phyloP scores from a whole-genome alignment of 2,797 vertebrate species.

The Chaenodraco wilsoni region DNA sequence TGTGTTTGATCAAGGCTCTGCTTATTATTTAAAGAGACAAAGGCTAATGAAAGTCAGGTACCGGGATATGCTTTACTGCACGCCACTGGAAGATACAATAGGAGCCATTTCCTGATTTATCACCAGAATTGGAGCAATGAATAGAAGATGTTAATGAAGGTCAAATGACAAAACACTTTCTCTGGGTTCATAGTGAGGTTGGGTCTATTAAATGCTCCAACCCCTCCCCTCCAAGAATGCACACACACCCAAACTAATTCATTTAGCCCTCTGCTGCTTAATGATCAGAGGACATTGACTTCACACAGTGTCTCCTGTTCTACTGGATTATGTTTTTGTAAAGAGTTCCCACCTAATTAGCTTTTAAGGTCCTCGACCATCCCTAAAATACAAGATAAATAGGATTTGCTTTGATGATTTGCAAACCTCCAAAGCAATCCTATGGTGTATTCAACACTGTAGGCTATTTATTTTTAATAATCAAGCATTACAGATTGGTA shows the following conservation, averaged over 20 bases:
- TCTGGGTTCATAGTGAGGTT: conserved; percentile 63
- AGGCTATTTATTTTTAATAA: conserved; percentile 67
- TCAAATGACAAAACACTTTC: conserved; percentile 69
- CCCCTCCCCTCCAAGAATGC: conserved; percentile 6
- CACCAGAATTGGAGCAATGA: conserved; percentile 62
- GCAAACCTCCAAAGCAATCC: conserved; percentile 42
- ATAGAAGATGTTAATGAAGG: conserved; percentile 80
- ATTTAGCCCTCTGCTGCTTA: conserved; percentile 54
- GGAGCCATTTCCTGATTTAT: conserved; percentile 75
- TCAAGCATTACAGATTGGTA: conserved; percentile 53
- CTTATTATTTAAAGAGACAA: conserved; percentile 69
- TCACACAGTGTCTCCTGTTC: conserved; percentile 51
- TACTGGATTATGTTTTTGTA: conserved; percentile 59
- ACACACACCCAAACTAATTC: conserved; percentile 34
- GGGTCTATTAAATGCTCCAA: conserved; percentile 63
- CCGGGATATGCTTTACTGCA: conserved; percentile 46
- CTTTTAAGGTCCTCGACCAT: conserved; percentile 58
- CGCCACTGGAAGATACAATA: conserved; percentile 65
- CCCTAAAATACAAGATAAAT: conserved; percentile 58
- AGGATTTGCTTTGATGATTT: conserved; percentile 35
- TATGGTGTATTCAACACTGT: conserved; percentile 60
- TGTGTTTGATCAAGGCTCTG: conserved; percentile 44
- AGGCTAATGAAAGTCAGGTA: conserved; percentile 73
- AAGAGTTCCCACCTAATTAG: conserved; percentile 69
- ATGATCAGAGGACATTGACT: conserved; percentile 65